A percentile compares a stretch with the other conserved stretches of the same genome.
These are phyloP conservation scores for Microtus obscurus DNA, from an alignment of 2,797 vertebrate species.

Conservation along the genomic window DNA sequence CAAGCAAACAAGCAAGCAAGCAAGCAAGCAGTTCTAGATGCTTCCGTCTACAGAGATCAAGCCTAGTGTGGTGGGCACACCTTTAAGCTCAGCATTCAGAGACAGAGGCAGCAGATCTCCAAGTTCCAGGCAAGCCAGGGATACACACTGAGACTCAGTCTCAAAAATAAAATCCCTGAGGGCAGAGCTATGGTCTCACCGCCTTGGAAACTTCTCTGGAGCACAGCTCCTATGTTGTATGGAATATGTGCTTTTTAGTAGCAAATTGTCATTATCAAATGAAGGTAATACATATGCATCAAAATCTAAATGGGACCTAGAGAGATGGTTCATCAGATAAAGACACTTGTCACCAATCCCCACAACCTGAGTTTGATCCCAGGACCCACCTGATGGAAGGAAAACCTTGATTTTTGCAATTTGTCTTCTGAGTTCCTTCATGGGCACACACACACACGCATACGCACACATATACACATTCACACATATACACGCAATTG, in stretches of 20 bases:
- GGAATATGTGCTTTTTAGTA: background rate
- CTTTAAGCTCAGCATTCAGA: background rate
- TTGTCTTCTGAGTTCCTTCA: background rate
- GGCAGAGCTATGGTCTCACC: background rate
- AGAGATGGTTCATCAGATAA: background rate
- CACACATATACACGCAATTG: background rate
- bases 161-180: background rate
- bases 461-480: fast-evolving
- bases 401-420: background rate
- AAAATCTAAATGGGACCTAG: background rate
- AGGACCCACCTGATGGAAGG: background rate
- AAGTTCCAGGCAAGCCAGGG: background rate
- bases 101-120: background rate
- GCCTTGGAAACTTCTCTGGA: background rate
- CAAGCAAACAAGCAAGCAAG: too few relatives aligned
- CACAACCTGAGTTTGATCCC: background rate
- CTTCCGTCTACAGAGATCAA: background rate
- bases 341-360: background rate
- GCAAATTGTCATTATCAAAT: background rate
- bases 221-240: background rate
- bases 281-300: background rate
- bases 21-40: background rate
- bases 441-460: fast-evolving
- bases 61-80: background rate
- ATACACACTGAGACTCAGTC: background rate